Percentiles rank a stretch among this genome's conserved stretches.
Conservation (phyloP, 2,797 vertebrate species). For the Rhinella marina region DNA sequence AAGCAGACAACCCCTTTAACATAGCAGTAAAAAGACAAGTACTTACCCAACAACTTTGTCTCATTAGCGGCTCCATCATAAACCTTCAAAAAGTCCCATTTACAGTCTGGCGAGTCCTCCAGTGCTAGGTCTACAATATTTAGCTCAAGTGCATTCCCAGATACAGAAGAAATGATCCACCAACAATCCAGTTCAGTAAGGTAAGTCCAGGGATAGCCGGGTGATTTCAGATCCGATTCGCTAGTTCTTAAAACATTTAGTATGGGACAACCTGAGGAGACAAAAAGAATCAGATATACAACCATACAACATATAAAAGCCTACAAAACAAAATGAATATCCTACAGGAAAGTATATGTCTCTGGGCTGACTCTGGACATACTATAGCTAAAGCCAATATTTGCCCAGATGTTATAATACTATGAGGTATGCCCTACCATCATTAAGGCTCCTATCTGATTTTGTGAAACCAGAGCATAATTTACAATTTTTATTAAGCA, state of each 20-base stretch:
- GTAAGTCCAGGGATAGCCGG: constrained; percentile 52
- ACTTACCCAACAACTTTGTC: constrained; percentile 46
- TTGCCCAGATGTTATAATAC: neutral
- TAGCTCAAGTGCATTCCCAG: constrained; percentile 49
- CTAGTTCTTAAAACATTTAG: constrained; percentile 55
- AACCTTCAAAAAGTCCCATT: constrained; percentile 53
- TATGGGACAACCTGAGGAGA: constrained; percentile 32
- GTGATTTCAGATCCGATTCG: constrained; percentile 43
- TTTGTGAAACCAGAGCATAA: too few relatives aligned
- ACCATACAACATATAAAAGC: neutral
- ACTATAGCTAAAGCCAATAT: neutral
- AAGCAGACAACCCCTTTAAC: neutral
- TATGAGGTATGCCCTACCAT: too few relatives aligned
- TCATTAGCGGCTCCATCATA: constrained; percentile 34
- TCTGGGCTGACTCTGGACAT: neutral
- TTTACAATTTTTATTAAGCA: too few relatives aligned
- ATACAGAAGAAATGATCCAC: constrained; percentile 54
- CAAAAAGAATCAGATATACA: neutral
- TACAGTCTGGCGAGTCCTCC: constrained; percentile 42
- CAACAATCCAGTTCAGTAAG: constrained; percentile 34
- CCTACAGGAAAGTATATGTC: neutral
- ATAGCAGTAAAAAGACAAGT: neutral
- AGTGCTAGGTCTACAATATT: constrained; percentile 39
- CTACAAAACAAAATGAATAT: too few relatives aligned
- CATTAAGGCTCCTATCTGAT: too few relatives aligned